A percentile compares a stretch with the other conserved stretches of the same genome.
These are phyloP conservation scores for Lipophrys pholis DNA, from an alignment of 2,113 vertebrate genomes.

Conservation along the genomic window DNA sequence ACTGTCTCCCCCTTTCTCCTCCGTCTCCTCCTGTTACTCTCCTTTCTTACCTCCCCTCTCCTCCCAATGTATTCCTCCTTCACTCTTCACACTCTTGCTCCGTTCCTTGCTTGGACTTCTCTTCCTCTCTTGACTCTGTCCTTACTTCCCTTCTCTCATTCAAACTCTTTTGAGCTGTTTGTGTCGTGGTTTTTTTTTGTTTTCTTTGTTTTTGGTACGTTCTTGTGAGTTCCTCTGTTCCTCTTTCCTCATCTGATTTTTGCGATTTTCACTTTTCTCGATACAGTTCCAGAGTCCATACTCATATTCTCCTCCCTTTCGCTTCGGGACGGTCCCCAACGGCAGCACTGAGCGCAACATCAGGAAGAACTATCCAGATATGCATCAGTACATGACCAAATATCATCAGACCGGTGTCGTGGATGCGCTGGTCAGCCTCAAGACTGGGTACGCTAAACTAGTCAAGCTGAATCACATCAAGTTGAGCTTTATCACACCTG, in stretches of 20 bases:
- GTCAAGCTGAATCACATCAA: slow-evolving; percentile 36
- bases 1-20: slow-evolving; percentile 54
- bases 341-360: slow-evolving; percentile 99
- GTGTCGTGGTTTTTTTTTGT: slow-evolving; percentile 7
- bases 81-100: slow-evolving; percentile 1
- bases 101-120: not conserved
- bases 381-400: slow-evolving; percentile 99
- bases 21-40: slow-evolving; percentile 54
- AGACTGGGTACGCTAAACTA: slow-evolving; percentile 89
- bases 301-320: slow-evolving; percentile 96
- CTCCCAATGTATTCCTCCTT: slow-evolving; percentile 9
- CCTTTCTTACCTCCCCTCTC: slow-evolving; percentile 21
- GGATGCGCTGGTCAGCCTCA: slow-evolving; percentile 95
- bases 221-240: not conserved
- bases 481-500: slow-evolving; percentile 37
- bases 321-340: slow-evolving; percentile 97
- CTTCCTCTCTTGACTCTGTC: too few species aligned
- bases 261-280: not conserved
- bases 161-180: slow-evolving; percentile 2
- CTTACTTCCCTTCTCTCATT: slow-evolving; percentile 3
- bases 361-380: slow-evolving; percentile 97
- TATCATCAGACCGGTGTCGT: slow-evolving; percentile 94
- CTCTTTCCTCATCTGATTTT: not conserved
- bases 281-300: slow-evolving; percentile 95
- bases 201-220: not conserved